Conservation (phyloP, 2,113 vertebrate genomes). For the Panthera uncia region DNA sequence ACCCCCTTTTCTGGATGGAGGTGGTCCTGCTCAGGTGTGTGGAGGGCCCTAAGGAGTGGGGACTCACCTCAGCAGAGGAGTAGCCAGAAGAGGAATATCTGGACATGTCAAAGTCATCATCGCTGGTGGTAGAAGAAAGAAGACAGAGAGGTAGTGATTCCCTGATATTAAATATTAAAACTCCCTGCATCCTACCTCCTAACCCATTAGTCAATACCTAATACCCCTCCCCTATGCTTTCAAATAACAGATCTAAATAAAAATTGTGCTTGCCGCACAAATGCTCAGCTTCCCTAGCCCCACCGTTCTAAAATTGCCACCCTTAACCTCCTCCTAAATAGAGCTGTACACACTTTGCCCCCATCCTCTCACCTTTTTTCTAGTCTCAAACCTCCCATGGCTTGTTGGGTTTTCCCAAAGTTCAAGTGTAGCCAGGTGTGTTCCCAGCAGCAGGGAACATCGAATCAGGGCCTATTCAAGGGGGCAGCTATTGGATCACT, state of each 20-base stretch:
- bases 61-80: slow-evolving; percentile 98
- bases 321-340: slow-evolving; percentile 8
- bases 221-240: too few relatives aligned
- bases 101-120: slow-evolving; percentile 99
- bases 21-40: neutral
- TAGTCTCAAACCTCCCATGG: neutral
- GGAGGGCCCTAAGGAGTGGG: neutral
- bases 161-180: slow-evolving; percentile 13
- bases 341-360: neutral
- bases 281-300: neutral
- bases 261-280: neutral
- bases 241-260: neutral
- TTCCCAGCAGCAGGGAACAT: neutral
- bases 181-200: neutral
- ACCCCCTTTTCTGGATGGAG: neutral
- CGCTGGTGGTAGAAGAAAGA: slow-evolving; percentile 84
- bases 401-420: neutral
- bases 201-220: neutral
- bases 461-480: neutral
- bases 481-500: neutral
- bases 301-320: neutral
- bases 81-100: slow-evolving; percentile 99
- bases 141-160: slow-evolving; percentile 44
- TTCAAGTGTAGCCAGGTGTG: neutral
- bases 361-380: neutral